Base-by-base conservation (phyloP, 2,797 vertebrate species). In the Fratercula arctica region DNA sequence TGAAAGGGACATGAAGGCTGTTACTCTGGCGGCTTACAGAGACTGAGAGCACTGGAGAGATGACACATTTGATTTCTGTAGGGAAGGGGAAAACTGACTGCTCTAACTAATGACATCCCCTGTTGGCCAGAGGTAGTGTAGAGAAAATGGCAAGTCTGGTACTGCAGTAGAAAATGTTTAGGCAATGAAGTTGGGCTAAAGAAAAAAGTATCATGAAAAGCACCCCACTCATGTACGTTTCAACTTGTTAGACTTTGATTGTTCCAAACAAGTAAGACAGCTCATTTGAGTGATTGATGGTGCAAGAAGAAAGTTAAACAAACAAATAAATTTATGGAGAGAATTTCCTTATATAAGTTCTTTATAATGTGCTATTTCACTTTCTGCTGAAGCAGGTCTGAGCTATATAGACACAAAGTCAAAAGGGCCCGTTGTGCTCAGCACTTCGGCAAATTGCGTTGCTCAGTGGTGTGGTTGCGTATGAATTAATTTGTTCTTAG, bases 21-120 rank as follows among this genome's bases (percentile, higher is more conserved):
- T 48, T 81, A 28, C 25, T 88, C 48, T 67, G 53, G 39, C 79
- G 72, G 72, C 76, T 91, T 85, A 9, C 19, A 56, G 85, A 73
- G 90, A 23, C 82, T 2, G 5, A 91, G 77, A 66, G 75, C 75
- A 64, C 86, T 74, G 60, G 68, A 64, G 90, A 92, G 82, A 86
- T 93, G 95, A 91, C 96, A 96, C 11, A 2, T 86, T 96, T 97
- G 93, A 97, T 97, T 97, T 95, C 97, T 90, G 8, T n/a, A 83
- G 96, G 96, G 97, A 97, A 93, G 70, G 69, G 39, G 64, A 50
- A 74, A 89, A 56, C 85, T 96, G 90, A 96, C 93, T 97, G 96
- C 89, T 96, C 66, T 51, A 74, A 67, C 79, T 87, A 79, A 51
- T 94, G 83, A 13, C 64, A 43, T 43, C 96, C 93, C 87, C 91